Evolutionary conservation across 2,888 invertebrate species (phyloP).

Genomic region (Brachyptera putata): DNA sequence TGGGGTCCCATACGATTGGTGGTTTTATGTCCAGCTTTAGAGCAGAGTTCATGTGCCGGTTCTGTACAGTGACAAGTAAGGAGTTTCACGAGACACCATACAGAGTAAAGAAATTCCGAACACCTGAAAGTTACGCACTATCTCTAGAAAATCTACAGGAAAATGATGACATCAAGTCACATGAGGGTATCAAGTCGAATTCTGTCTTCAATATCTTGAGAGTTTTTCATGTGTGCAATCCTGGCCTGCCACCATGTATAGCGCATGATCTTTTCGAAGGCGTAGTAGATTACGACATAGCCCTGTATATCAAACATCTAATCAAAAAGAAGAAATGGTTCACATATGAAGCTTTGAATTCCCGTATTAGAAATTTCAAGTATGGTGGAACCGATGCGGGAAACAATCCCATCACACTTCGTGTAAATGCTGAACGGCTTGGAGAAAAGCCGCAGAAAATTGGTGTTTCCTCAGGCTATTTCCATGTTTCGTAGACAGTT

Average conservation of each 20-base stretch:
- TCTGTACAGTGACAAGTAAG: slow-evolving; percentile 26
- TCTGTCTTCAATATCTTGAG: slow-evolving; percentile 36
- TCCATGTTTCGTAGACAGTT: not conserved
- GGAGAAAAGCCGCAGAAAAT: slow-evolving; percentile 18
- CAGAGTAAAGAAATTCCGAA: not conserved
- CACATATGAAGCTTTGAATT: slow-evolving; percentile 25
- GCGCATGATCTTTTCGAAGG: slow-evolving; percentile 39
- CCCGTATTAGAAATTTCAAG: not conserved
- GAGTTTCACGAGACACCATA: not conserved
- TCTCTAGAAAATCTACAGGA: too few relatives aligned
- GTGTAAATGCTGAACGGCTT: not conserved
- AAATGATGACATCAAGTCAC: not conserved
- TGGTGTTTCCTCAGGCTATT: slow-evolving; percentile 19
- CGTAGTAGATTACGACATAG: slow-evolving; percentile 35
- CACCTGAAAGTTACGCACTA: not conserved
- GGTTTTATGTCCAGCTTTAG: slow-evolving; percentile 34
- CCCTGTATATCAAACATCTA: slow-evolving; percentile 34
- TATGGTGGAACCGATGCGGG: not conserved
- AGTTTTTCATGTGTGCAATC: slow-evolving; percentile 36
- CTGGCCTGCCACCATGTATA: slow-evolving; percentile 38
- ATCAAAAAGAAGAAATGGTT: slow-evolving; percentile 22
- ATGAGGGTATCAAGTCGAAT: slow-evolving; percentile 35
- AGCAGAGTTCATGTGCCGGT: slow-evolving; percentile 33
- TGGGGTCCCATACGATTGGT: slow-evolving; percentile 34
- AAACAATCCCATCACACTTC: slow-evolving; percentile 8